Conservation (phyloP, 2,113 vertebrate genomes). For the Probosciger aterrimus region DNA sequence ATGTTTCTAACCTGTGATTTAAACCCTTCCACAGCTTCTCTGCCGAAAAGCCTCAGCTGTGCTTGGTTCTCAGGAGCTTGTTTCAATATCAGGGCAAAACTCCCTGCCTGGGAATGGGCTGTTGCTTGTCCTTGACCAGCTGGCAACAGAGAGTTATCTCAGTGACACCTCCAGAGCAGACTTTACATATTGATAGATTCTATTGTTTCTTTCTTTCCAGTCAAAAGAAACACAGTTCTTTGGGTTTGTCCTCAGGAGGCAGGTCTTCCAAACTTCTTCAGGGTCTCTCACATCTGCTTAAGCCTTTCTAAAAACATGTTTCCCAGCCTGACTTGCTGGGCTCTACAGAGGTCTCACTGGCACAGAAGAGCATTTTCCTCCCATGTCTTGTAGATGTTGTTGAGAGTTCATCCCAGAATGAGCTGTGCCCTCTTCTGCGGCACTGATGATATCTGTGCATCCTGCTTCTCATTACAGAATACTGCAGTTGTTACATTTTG, state of each 20-base stretch:
- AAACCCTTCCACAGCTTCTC: not conserved
- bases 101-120: not conserved
- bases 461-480: not conserved
- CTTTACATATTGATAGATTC: not conserved
- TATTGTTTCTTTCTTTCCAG: not conserved
- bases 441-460: not conserved
- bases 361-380: not conserved
- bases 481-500: not conserved
- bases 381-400: not conserved
- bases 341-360: not conserved
- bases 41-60: not conserved
- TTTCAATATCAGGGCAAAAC: not conserved
- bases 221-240: not conserved
- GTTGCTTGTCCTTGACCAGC: not conserved
- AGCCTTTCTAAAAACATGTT: not conserved
- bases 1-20: not conserved
- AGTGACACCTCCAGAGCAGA: not conserved
- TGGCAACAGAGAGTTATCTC: not conserved
- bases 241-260: not conserved
- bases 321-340: not conserved
- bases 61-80: not conserved
- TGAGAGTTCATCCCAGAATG: not conserved
- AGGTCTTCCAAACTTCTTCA: not conserved
- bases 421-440: not conserved
- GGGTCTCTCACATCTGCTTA: not conserved